Evolutionary conservation across 2,113 vertebrate species (phyloP), one percentile per base, ranked within the genome.

Genomic region (Chionodraco myersi): DNA sequence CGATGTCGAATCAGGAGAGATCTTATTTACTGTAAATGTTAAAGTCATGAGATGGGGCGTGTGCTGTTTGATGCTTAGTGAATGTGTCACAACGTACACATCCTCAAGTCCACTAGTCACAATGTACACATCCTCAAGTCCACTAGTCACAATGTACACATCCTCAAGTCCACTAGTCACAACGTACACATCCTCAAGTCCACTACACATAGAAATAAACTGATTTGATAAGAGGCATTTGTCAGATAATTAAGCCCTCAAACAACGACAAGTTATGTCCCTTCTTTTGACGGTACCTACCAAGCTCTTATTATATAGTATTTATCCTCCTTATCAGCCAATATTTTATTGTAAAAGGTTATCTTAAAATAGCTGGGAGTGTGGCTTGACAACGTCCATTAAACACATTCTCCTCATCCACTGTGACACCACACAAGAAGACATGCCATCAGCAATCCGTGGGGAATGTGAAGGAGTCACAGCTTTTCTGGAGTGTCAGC

Each of bases 401-500:
- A 10, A 62, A 73, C 73, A 58, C 13, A 21, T 6, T 47, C 45
- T 53, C 16, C 49, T 63, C 10, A 2, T 49, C 52, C 53, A 30
- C 58, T 71, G 5, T 48, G 54, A 77, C 80, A 64, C 75, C 75
- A 47, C 81, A 69, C 57, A 64, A 69, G 64, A 69, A 74, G 57
- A 62, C n/a, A 21, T 47, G 75, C 60, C 45, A 49, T 71, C 79
- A 75, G 44, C 59, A 51, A 56, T 51, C 59, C 72, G 52, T 14
- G 15, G 34, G 59, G 59, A 77, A 30, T 61, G 16, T 26, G 41
- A 14, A 60, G 45, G 47, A 63, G 11, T 86, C 75, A 59, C 84
- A 79, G 66, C 72, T 68, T 75, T 65, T 67, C 56, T 23, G 34
- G 67, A 26, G 71, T 68, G 79, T 75, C 49, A 76, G 57, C 77